Base-by-base conservation (phyloP, 1,140 invertebrate species). In the Idris sp. region DNA sequence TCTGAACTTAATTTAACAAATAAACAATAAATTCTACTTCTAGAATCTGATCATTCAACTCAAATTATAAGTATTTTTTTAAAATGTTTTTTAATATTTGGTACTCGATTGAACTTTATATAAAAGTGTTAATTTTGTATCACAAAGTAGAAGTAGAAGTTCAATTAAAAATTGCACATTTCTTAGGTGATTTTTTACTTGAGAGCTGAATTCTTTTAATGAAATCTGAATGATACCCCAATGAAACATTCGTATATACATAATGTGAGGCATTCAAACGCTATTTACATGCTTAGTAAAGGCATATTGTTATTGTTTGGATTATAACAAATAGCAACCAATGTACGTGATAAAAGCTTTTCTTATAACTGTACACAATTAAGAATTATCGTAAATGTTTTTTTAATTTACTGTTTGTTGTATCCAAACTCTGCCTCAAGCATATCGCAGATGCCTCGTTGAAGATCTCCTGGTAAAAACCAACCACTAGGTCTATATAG, bases 241-340 rank as follows among this genome's bases (percentile, higher is more conserved):
- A 14, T n/a, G 19, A 22, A 6, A 28, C 28, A 61, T 30, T 19
- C 30, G 22, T 28, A 30, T 61, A 28, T 15, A 25, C 7, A n/a
- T 33, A 1, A 15, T 2, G 31, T 51, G 46, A 62, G 46, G 46
- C 44, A 51, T 49, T 62, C 25, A 35, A 38, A 54, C 36, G 31
- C 0, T 48, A 67, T 67, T 44, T 67, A 67, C 62, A 67, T n/a
- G 25, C 56, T 67, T 65, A 65, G 61, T 65, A 28, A 54, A 44
- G 19, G 49, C 36, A 33, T 26, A 41, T 54, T 48, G 46, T 38
- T 56, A 56, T 30, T 22, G 19, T 65, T 54, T 40, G 38, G 41
- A 54, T 53, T 53, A 64, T 28, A 43, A 11, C 5, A 48, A 38
- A 61, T 61, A n/a, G n/a, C n/a, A n/a, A n/a, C n/a, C n/a, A n/a